Evolutionary conservation across 2,797 vertebrate species (phyloP), one percentile per base, ranked within the genome.

Genomic region (Merluccius polli): DNA sequence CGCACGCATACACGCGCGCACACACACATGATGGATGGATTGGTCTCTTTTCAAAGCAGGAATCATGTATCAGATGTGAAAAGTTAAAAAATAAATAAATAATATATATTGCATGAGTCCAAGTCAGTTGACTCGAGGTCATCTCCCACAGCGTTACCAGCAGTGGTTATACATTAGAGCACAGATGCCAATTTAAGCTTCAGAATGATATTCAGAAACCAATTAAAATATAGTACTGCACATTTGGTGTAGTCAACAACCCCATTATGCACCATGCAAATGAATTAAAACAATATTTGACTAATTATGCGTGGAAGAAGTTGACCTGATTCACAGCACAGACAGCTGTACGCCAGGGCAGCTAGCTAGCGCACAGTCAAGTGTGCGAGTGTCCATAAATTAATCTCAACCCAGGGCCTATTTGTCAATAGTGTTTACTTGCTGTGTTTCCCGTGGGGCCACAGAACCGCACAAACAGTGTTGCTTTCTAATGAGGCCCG

Each of bases 11-110:
- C 78, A 79, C 76, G 83, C 70, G 38, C 52, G 27, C 36, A 80
- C 9, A 24, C 77, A 87, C 79, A 85, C 83, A 81, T 82, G 84
- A 87, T 82, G 59, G 83, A 86, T 86, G 83, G 86, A 86, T 86
- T 82, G 86, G 77, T 87, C 81, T 87, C 87, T 90, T 90, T 89
- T 88, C 87, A 69, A 87, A 73, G 86, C 85, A 83, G 79, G 78
- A 79, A 85, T 89, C 87, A 83, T 78, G 84, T 82, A 81, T 87
- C 84, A 78, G 85, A 38, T 83, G 86, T 88, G 84, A 89, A 83
- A 82, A 69, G 12, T 18, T 3, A 59, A 2, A 52, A 59, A 59
- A 59, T 59, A 59, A 2, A 8, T 59, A 59, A 8, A 59, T 83
- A 79, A 84, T 84, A 83, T 75, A 81, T 81, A 79, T 78, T 81